Evolutionary conservation across 2,888 invertebrate species (phyloP), one percentile per base, ranked within the genome.

Genomic region (Onchidella celtica): DNA sequence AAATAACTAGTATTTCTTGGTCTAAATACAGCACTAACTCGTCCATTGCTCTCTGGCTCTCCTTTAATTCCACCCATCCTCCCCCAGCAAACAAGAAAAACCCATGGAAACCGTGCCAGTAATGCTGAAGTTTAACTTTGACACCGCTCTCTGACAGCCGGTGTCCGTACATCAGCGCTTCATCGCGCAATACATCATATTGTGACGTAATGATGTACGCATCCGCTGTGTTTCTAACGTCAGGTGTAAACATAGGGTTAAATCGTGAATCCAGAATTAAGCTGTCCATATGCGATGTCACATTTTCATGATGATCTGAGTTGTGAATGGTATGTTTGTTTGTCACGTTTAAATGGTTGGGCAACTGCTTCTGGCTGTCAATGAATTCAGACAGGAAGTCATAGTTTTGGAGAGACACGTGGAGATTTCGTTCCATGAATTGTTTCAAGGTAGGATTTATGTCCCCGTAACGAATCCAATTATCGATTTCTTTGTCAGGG

Each of bases 161-260:
- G 38, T 90, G 86, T 0, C 90, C 91, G 82, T 93, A 93, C 89
- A 93, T 90, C 6, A 92, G 84, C 17, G 91, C 92, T 82, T 94
- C 94, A 84, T 94, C 93, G 2, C 93, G 85, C 14, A 93, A 88
- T 2, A 93, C 91, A 81, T 94, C 94, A 84, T 91, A 93, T 66
- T 93, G 92, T 40, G 92, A 91, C 24, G 93, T 93, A 11, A 92
- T 86, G 63, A 94, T 86, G 75, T 92, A 92, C 1, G 93, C 88
- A 47, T 89, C 87, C 0, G 93, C 92, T 59, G 92, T 84, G 14
- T 87, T 89, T 9, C 83, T 79, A 17, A 92, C 81, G 78, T 91
- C 86, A 4, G 72, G 84, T 6, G 89, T 85, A 89, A 93, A 90
- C 86, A 93, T 88, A 9, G 93, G 93, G 36, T 91, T 90, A 63